These are phyloP conservation scores for Alethe diademata DNA, from an alignment of 2,113 vertebrate species.

Conservation along the genomic window DNA sequence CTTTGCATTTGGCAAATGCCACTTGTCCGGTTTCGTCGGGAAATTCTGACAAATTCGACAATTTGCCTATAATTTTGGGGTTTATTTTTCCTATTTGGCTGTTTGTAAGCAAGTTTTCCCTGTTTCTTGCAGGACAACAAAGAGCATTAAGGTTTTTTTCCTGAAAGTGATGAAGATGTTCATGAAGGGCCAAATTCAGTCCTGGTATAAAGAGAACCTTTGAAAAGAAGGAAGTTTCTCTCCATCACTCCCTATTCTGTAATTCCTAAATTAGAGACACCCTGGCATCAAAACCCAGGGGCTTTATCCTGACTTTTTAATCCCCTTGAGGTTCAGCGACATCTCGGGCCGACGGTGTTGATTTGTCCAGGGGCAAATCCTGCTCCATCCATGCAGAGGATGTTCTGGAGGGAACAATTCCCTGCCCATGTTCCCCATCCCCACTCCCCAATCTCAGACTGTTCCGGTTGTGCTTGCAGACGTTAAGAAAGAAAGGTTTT, in stretches of 20 bases:
- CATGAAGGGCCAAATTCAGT: not conserved
- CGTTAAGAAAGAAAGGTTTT: conserved; percentile 99
- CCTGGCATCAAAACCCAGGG: not conserved
- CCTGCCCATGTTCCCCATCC: not conserved
- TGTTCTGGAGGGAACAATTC: not conserved
- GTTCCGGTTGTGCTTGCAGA: conserved; percentile 81
- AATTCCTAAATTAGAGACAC: not conserved
- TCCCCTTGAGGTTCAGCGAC: not conserved
- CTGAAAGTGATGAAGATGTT: not conserved
- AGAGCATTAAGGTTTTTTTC: not conserved
- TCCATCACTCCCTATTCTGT: not conserved
- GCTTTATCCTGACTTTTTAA: not conserved
- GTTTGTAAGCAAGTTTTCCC: not conserved
- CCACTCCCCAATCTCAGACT: not conserved
- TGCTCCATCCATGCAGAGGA: rapidly evolving
- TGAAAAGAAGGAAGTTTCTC: not conserved
- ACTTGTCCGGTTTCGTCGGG: not conserved
- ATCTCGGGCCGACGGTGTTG: rapidly evolving
- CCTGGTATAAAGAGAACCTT: not conserved
- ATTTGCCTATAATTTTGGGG: rapidly evolving
- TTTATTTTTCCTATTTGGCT: not conserved
- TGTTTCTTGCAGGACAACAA: not conserved
- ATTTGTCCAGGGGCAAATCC: rapidly evolving
- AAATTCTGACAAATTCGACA: not conserved
- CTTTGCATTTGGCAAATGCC: not conserved